Evolutionary conservation across 1,140 invertebrate species (phyloP).

Genomic region (Ceratosolen solmsi): DNA sequence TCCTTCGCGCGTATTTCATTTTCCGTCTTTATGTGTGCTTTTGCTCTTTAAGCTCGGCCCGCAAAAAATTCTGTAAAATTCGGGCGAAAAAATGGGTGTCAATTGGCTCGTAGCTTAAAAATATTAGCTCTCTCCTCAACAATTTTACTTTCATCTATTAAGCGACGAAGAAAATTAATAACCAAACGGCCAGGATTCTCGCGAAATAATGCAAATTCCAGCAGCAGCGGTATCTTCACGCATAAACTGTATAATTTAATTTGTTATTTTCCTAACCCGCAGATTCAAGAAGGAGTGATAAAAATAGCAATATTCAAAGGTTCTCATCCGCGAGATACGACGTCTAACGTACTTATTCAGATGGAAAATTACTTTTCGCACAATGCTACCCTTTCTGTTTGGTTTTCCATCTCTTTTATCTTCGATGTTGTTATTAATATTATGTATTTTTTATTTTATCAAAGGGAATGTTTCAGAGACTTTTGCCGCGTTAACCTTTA

Average conservation of each 20-base stretch:
- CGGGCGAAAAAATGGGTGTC: not conserved
- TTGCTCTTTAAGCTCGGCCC: not conserved
- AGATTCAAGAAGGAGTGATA: not conserved
- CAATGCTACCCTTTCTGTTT: not conserved
- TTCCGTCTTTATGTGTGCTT: not conserved
- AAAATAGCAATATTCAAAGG: slow-evolving; percentile 4
- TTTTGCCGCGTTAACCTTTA: not conserved
- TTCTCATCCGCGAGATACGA: not conserved
- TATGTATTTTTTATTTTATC: not conserved
- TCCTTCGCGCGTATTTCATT: slow-evolving; percentile 7
- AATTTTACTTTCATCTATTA: slow-evolving; percentile 6
- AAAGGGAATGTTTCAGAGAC: not conserved
- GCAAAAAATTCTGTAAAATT: not conserved
- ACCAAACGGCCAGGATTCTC: not conserved
- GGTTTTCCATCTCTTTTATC: too few relatives aligned
- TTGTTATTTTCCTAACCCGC: not conserved
- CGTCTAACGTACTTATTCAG: not conserved
- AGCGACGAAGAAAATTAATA: not conserved
- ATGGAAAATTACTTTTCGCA: slow-evolving; percentile 21
- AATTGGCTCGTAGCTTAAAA: not conserved
- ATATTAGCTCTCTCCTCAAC: too few relatives aligned
- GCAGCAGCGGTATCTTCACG: too few relatives aligned
- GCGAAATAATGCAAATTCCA: not conserved
- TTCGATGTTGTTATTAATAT: too few relatives aligned
- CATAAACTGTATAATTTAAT: not conserved